Base-by-base conservation (phyloP, 2,797 vertebrate species). In the Xenops minutus region DNA sequence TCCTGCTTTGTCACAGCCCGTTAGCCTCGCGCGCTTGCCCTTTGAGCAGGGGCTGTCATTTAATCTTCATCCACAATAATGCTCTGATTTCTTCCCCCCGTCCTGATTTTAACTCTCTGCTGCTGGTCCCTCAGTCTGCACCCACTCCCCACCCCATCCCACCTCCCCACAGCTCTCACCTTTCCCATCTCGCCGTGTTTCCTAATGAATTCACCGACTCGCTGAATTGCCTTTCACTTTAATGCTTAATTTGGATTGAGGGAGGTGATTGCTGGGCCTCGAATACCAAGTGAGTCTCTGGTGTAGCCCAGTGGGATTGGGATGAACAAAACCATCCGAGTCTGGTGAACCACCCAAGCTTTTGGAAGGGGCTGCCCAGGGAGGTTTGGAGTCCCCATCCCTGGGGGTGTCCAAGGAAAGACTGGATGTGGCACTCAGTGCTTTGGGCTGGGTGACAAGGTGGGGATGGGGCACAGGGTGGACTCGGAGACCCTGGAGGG, bases 1-100 rank as follows among this genome's bases (percentile, higher is more conserved):
- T 43, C 22, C 92, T 92, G 79, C 84, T 95, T 93, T 95, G 97
- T 97, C 97, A 96, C 97, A 95, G 96, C 93, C 95, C 73, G 91
- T 97, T 97, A 97, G 90, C 95, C 93, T 94, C 55, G 71, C 4
- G 7, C 20, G 30, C 34, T 26, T 23, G 15, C 51, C 92, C 96
- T 93, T 92, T 41, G 62, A 86, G 85, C 80, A 20, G 30, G 59
- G 62, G 34, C 62, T 92, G 55, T 59, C 95, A 52, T 39, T 96
- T 89, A 52, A 95, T 92, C 92, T 92, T 83, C 51, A 78, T 89
- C 62, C 62, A 37, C 43, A 81, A n/a, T 7, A 43, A 63, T 2
- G 7, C 48, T 36, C 88, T 36, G 59, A 11, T 59, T 37, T 51
- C 58, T 23, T 43, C 43, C 44, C 39, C 44, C 36, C 14, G 10